These are phyloP conservation scores for Ataeniobius toweri DNA, from an alignment of 2,797 vertebrate genomes.

Conservation along the genomic window DNA sequence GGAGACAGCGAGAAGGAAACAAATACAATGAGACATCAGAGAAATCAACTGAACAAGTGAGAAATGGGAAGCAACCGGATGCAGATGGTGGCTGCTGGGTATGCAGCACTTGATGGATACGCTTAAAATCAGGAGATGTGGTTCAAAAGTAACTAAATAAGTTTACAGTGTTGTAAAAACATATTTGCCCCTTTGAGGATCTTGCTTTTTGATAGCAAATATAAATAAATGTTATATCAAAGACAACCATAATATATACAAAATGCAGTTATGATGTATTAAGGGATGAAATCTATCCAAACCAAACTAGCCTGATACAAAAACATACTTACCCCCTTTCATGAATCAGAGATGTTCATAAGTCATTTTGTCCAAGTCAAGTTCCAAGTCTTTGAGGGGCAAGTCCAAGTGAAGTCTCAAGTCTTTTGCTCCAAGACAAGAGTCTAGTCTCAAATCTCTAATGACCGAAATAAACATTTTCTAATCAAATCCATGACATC, in stretches of 20 bases:
- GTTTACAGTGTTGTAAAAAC: not conserved
- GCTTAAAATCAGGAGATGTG: constrained; percentile 28
- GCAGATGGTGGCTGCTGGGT: constrained; percentile 23
- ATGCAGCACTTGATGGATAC: not conserved
- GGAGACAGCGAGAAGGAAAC: constrained; percentile 39
- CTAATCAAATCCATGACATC: too few species aligned
- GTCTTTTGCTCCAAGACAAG: too few species aligned
- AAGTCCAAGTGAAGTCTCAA: too few species aligned
- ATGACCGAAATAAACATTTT: too few species aligned
- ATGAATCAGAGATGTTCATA: too few species aligned
- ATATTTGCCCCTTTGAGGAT: not conserved
- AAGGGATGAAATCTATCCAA: not conserved
- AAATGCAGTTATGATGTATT: not conserved
- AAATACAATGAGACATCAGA: constrained; percentile 51
- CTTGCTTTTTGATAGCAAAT: not conserved
- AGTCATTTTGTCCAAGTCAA: too few species aligned
- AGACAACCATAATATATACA: not conserved
- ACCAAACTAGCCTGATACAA: not conserved
- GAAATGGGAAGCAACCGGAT: constrained; percentile 29
- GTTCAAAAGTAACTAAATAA: constrained; percentile 25
- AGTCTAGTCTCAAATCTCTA: too few species aligned
- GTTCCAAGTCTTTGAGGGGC: too few species aligned
- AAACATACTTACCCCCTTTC: not conserved
- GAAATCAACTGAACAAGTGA: constrained; percentile 34
- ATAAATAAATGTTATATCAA: not conserved